Conservation (phyloP, 2,888 invertebrate species). For the Poecilus cupreus region DNA sequence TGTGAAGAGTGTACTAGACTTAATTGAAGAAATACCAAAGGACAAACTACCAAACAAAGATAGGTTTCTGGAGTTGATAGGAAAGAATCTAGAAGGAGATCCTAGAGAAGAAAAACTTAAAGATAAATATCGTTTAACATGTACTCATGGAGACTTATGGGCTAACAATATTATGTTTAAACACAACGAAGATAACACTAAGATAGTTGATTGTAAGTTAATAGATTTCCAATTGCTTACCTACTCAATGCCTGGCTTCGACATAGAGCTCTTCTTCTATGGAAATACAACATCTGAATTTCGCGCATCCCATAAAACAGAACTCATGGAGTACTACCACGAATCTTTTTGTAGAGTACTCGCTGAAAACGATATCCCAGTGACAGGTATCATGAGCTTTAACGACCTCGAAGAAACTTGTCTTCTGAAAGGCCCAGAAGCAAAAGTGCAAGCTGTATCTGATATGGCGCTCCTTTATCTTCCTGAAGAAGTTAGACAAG, state of each 20-base stretch:
- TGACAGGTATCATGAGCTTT: background rate
- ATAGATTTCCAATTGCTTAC: conserved; percentile 34
- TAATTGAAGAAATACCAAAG: conserved; percentile 37
- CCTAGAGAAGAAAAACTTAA: background rate
- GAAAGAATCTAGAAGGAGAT: background rate
- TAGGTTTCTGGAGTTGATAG: background rate
- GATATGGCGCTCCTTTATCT: conserved; percentile 42
- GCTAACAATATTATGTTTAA: conserved; percentile 46
- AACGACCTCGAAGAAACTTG: conserved; percentile 9
- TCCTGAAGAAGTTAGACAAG: conserved; percentile 20
- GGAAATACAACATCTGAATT: conserved; percentile 21
- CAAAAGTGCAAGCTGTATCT: conserved; percentile 46
- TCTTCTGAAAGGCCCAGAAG: conserved; percentile 35
- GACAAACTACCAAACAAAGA: conserved; percentile 4
- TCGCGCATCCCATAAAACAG: background rate
- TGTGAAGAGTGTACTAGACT: background rate
- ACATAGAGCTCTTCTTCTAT: conserved; percentile 15
- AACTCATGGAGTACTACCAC: conserved; percentile 22
- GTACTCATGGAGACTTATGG: conserved; percentile 41
- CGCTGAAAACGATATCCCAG: background rate
- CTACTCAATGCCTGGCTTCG: conserved; percentile 10
- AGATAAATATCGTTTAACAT: conserved; percentile 19
- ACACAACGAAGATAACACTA: conserved; percentile 10
- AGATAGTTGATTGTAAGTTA: conserved; percentile 20
- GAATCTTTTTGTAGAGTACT: background rate